A percentile compares a stretch with the other conserved stretches of the same genome.
Evolutionary conservation across 92 coral and sea anemone species (phyloP).

Genomic region (Phenganax stokvisi): DNA sequence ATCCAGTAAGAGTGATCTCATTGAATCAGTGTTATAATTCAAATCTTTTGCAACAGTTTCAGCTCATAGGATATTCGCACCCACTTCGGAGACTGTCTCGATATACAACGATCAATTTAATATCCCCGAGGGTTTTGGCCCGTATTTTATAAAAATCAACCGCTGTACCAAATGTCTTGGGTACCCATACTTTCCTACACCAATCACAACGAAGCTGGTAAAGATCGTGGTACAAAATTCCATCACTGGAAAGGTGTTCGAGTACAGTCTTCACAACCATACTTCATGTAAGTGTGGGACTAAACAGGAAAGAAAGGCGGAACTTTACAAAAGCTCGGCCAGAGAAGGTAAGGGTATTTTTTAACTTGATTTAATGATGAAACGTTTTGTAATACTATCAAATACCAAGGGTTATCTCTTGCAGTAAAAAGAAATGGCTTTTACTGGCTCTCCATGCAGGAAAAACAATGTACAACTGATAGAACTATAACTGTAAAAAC

Average conservation of each 20-base stretch:
- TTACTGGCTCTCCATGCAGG: no score
- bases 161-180: neutral
- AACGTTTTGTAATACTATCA: no score
- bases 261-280: neutral
- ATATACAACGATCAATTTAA: neutral
- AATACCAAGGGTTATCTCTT: no score
- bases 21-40: neutral
- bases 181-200: neutral
- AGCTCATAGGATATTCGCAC: neutral
- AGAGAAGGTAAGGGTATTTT: neutral
- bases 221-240: neutral
- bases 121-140: neutral
- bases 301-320: neutral
- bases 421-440: no score
- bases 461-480: no score
- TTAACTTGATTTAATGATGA: no score
- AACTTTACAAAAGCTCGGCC: neutral
- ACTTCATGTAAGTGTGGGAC: constrained; percentile 4
- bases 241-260: neutral
- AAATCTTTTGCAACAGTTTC: neutral
- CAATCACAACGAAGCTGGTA: neutral
- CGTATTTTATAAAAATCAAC: constrained; percentile 1
- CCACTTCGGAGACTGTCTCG: neutral
- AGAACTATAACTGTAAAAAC: no score
- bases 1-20: neutral